Conservation (phyloP, 2,113 vertebrate species). For the Mormoops blainvillei region DNA sequence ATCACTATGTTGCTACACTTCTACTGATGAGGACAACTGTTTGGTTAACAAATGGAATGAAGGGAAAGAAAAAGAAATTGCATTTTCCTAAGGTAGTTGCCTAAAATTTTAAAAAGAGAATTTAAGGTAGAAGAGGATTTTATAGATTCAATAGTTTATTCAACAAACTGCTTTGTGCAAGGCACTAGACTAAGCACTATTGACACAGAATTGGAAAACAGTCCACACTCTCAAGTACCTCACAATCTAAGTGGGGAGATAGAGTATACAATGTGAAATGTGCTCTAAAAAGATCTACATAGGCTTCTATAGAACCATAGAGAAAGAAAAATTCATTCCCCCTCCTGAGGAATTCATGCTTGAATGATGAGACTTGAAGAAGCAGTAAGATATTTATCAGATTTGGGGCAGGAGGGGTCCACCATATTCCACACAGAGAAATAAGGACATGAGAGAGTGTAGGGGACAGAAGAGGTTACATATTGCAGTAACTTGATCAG, state of each 20-base stretch:
- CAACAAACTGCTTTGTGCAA: neutral
- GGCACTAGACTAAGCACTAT: neutral
- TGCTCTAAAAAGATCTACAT: neutral
- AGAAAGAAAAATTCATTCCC: neutral
- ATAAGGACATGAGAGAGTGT: neutral
- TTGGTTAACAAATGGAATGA: slow-evolving; percentile 4
- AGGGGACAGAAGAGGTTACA: neutral
- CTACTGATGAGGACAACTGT: neutral
- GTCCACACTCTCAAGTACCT: neutral
- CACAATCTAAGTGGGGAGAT: neutral
- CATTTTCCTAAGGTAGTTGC: slow-evolving; percentile 23
- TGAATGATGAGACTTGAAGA: slow-evolving; percentile 4
- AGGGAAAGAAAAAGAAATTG: neutral
- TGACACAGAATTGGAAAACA: neutral
- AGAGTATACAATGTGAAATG: neutral
- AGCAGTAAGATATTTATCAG: neutral
- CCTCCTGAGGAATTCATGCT: neutral
- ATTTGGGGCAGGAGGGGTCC: neutral
- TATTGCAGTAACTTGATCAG: neutral
- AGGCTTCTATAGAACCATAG: neutral
- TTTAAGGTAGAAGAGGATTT: neutral
- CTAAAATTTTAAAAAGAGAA: neutral
- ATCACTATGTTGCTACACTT: neutral
- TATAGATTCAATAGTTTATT: neutral
- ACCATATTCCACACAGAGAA: neutral